Percentiles rank a stretch among this genome's conserved stretches.
phyloP scores from a whole-genome alignment of 2,888 invertebrate genomes.

The Thyatira batis region DNA sequence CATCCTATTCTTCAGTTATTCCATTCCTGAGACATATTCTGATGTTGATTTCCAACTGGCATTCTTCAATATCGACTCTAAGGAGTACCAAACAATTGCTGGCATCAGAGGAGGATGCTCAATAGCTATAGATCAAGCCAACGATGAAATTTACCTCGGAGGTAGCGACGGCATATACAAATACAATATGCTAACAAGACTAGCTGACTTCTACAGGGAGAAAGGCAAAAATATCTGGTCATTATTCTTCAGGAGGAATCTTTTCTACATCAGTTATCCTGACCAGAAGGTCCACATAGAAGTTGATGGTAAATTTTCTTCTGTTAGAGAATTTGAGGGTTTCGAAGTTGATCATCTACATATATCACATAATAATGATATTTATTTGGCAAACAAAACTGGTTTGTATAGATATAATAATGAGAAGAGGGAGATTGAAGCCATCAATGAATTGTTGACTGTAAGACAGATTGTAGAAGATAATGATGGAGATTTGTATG shows the following conservation, averaged over 20 bases:
- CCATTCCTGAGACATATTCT: conserved; percentile 46
- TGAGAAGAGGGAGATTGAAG: conserved; percentile 20
- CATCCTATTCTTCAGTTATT: conserved; percentile 56
- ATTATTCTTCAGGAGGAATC: conserved; percentile 48
- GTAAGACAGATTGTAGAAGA: conserved; percentile 64
- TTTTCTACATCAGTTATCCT: conserved; percentile 65
- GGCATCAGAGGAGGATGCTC: conserved; percentile 62
- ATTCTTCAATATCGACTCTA: conserved; percentile 44
- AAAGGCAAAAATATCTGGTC: conserved; percentile 60
- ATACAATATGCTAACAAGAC: conserved; percentile 54
- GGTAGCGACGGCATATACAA: conserved; percentile 65
- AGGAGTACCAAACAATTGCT: conserved; percentile 46
- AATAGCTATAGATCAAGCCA: conserved; percentile 50
- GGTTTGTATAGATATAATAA: conserved; percentile 55
- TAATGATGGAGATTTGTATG: conserved; percentile 48
- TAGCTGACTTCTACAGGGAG: conserved; percentile 57
- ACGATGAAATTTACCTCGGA: conserved; percentile 60
- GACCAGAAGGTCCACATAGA: conserved; percentile 58
- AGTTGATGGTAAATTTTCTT: conserved; percentile 50
- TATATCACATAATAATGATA: conserved; percentile 36
- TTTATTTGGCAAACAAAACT: conserved; percentile 58
- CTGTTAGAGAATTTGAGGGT: conserved; percentile 54
- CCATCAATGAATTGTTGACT: conserved; percentile 45
- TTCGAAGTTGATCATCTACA: conserved; percentile 60
- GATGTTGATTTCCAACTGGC: conserved; percentile 61